These are phyloP conservation scores for Perizoma flavofasciatum DNA, from an alignment of 2,888 invertebrate species.

Conservation along the genomic window DNA sequence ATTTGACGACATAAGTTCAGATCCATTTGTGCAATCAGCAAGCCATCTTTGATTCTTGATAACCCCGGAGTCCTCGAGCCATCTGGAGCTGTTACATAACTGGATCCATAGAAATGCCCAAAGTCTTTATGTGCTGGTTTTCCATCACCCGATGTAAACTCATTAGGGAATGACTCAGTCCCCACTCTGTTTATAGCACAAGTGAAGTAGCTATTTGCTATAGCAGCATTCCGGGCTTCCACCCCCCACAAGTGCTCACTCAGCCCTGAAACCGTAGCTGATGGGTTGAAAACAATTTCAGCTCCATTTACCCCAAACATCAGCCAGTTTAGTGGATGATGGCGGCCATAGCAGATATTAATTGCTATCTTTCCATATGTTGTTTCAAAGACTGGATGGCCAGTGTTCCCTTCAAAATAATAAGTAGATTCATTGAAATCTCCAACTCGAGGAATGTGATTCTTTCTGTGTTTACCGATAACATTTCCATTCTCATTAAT, in stretches of 20 bases:
- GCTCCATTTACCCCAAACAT: constrained; percentile 99
- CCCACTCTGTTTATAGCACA: constrained; percentile 98
- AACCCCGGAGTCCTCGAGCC: constrained; percentile 95
- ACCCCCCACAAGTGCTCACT: constrained; percentile 98
- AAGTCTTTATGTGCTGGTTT: constrained; percentile 93
- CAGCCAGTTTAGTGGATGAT: constrained; percentile 99
- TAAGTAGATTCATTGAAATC: constrained; percentile 99
- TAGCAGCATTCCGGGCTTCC: constrained; percentile 98
- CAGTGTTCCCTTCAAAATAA: constrained; percentile 97
- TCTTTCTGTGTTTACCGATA: constrained; percentile 97
- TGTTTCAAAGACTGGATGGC: constrained; percentile 97
- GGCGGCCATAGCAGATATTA: constrained; percentile 99
- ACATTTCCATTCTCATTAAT: constrained; percentile 94
- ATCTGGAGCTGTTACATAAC: constrained; percentile 97
- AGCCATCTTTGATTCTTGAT: constrained; percentile 91
- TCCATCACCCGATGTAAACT: constrained; percentile 84
- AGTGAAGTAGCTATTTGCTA: constrained; percentile 98
- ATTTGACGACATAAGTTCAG: constrained; percentile 97
- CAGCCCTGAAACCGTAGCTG: constrained; percentile 92
- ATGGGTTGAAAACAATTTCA: constrained; percentile 99
- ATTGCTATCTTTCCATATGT: constrained; percentile 95
- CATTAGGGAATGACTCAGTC: constrained; percentile 90
- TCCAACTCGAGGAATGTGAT: constrained; percentile 98
- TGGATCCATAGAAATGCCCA: constrained; percentile 98
- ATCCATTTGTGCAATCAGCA: constrained; percentile 95